Evolutionary conservation across 2,113 vertebrate genomes (phyloP), one percentile per base, ranked within the genome.

Genomic region (Morone chrysops): DNA sequence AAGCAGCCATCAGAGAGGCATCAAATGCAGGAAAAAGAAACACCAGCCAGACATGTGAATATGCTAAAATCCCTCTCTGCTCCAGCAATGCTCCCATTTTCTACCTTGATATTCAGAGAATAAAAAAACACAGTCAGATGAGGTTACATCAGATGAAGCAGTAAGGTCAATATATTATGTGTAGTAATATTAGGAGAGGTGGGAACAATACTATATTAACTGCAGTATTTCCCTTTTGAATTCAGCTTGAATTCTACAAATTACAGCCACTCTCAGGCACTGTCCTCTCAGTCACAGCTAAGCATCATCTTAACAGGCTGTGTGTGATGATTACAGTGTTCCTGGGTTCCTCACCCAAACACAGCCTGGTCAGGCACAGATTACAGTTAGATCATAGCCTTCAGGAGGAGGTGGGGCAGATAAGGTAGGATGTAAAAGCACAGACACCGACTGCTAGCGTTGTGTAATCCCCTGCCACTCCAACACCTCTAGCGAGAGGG

Each of bases 1-100:
- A 79, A 84, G 82, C 80, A 87, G 86, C 82, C 76, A 75, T 81
- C 78, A 51, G 82, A 88, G 87, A 86, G 48, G 70, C 85, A 79
- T 86, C 88, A 83, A 79, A 89, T 70, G 72, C 54, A 66, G 70
- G 77, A 61, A 79, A 63, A 43, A 50, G 22, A 76, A 73, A 70
- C 51, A 73, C n/a, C 63, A 79, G 77, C 25, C 74, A 70, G 57
- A 80, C 80, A 71, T 60, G 75, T 54, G 60, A 90, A 78, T 70
- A 73, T 78, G 86, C 74, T 71, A 14, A 70, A 74, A 82, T 25
- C 22, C 57, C 54, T 40, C 70, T 75, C 69, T 80, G 81, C 65
- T 72, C 72, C 43, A 63, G 67, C 56, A 75, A 74, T 69, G 17
- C 59, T 31, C 53, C 20, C 20, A 14, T 69, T 56, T 59, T 48